These are phyloP conservation scores for Gerris buenoi DNA, from an alignment of 1,140 invertebrate species.

Conservation along the genomic window DNA sequence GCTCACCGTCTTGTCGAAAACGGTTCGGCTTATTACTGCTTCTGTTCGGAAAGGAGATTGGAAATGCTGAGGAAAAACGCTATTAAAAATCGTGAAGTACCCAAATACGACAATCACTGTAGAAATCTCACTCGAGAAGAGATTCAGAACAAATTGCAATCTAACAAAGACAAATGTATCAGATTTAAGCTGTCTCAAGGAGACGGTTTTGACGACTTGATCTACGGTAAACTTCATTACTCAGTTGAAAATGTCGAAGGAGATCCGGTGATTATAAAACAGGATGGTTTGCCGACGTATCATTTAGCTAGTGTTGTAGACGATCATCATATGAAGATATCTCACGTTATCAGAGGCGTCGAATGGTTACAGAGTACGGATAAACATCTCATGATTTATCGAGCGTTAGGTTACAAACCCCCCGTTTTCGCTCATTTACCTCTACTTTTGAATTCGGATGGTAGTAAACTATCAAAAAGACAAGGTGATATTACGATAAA, in stretches of 20 bases:
- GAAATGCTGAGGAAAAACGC: background rate
- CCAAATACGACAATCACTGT: background rate
- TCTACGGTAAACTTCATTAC: background rate
- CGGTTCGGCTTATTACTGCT: background rate
- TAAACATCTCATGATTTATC: constrained; percentile 39
- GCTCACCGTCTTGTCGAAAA: background rate
- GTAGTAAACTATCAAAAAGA: constrained; percentile 80
- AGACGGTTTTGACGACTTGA: background rate
- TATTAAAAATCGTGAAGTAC: background rate
- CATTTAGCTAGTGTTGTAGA: constrained; percentile 96
- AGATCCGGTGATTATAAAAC: constrained; percentile 81
- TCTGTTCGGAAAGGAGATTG: background rate
- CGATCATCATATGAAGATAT: constrained; percentile 84
- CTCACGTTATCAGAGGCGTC: constrained; percentile 81
- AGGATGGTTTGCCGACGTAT: constrained; percentile 88
- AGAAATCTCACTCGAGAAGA: background rate
- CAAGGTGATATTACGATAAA: constrained; percentile 53
- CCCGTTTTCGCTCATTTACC: constrained; percentile 83
- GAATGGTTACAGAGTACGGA: constrained; percentile 89
- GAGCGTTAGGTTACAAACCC: constrained; percentile 72
- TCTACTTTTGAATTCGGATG: constrained; percentile 66
- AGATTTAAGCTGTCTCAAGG: background rate
- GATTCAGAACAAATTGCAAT: background rate
- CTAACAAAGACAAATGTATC: background rate
- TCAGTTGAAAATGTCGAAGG: constrained; percentile 31